Evolutionary conservation across 2,888 invertebrate genomes (phyloP), one percentile per base, ranked within the genome.

Genomic region (Drosophila phalerata): DNA sequence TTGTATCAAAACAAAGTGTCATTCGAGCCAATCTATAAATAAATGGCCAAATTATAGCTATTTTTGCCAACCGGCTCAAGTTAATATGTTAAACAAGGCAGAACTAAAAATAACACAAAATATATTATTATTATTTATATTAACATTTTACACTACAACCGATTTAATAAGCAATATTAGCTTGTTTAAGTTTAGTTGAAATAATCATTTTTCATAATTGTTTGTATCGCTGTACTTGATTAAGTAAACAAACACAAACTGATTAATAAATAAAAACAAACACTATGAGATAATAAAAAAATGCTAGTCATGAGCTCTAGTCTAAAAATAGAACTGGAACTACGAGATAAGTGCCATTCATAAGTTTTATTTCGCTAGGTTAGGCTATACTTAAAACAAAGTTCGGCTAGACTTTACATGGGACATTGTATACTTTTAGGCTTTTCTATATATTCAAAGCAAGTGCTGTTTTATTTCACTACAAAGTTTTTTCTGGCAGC

Each of bases 381-480:
- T 49, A 49, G 32, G 49, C 34, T 19, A 49, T 49, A 32, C 13
- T 15, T 30, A 5, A 0, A 30, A 2, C 15, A 17, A 17, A 17
- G 9, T 2, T 13, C 1, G 13, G 17, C 5, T 3, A 17, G 1
- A 4, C 5, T 22, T 13, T 22, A 15, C 9, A 3, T 17, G 9
- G 22, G 8, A 1, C 9, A 45, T 60, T 1, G 71, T 3, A 61
- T 47, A 73, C 60, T 67, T 61, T 67, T 61, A 56, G 72, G 72
- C 67, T 15, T 10, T 0, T 8, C 19, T 19, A 0, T 13, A n/a
- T 25, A 57, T 42, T 55, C 17, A 53, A 17, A 28, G 38, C 13
- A 25, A 25, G 2, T 17, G n/a, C 5, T 1, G 2, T 37, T 37
- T 37, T n/a, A 6, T 8, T 9, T 11, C 30, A 0, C 9, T 15